Conservation (phyloP, 2,888 invertebrate species). For the Oxyscelio sp. region DNA sequence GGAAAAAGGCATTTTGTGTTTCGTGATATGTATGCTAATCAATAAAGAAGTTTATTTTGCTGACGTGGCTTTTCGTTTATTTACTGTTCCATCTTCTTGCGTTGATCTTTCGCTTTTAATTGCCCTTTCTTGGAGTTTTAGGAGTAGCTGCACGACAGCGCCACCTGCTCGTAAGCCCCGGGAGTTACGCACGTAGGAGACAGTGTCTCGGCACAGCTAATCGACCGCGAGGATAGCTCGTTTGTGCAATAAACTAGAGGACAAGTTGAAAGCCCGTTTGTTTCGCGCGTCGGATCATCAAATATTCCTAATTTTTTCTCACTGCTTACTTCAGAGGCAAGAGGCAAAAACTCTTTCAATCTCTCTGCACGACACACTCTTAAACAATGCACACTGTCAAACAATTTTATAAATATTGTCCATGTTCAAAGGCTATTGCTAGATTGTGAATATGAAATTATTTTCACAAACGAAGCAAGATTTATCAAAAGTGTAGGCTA, state of each 20-base stretch:
- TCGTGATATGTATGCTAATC: conserved; percentile 75
- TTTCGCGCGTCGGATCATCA: too few species aligned
- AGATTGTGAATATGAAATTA: conserved; percentile 74
- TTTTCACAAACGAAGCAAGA: conserved; percentile 74
- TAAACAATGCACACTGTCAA: conserved; percentile 68
- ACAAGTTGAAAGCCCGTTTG: too few species aligned
- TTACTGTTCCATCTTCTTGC: conserved; percentile 60
- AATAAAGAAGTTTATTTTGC: conserved; percentile 70
- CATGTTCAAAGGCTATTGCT: conserved; percentile 75
- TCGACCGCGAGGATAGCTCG: not conserved
- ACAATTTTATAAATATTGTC: conserved; percentile 75
- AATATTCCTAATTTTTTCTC: too few species aligned
- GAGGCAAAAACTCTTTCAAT: conserved; percentile 33
- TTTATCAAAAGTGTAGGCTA: conserved; percentile 74
- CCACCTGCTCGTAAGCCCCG: conserved; percentile 11
- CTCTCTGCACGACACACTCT: conserved; percentile 61
- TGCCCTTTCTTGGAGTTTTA: conserved; percentile 1
- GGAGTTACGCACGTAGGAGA: conserved; percentile 47
- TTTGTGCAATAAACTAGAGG: conserved; percentile 33
- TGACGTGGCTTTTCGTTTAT: conserved; percentile 56
- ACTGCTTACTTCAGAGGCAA: conserved; percentile 17
- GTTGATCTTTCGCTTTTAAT: not conserved
- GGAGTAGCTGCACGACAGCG: conserved; percentile 15
- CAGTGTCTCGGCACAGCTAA: conserved; percentile 40
- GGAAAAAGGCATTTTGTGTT: conserved; percentile 59